Percentiles rank a stretch among this genome's conserved stretches.
Conservation (phyloP, 2,113 vertebrate genomes). For the Pelvicachromis taeniatus region DNA sequence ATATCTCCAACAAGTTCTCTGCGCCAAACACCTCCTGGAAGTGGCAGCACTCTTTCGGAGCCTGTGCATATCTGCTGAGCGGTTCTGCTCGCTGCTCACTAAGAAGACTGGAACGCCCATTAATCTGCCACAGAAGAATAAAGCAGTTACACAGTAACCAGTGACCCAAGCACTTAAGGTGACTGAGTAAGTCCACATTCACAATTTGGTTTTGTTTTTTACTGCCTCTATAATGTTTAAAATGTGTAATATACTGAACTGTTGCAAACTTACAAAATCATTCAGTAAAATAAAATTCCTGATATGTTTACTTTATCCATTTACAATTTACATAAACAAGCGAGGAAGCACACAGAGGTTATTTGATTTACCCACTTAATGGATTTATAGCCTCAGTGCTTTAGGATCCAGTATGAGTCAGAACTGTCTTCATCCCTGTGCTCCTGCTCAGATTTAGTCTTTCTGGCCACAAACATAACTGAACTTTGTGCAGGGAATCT, state of each 20-base stretch:
- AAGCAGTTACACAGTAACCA: not conserved
- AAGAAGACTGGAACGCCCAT: constrained; percentile 41
- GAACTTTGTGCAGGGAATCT: not conserved
- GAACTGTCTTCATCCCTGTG: not conserved
- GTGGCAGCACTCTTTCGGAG: not conserved
- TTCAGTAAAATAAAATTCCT: not conserved
- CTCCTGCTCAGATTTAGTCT: not conserved
- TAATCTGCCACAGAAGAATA: constrained; percentile 15
- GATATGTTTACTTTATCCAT: not conserved
- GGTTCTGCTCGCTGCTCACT: constrained; percentile 56
- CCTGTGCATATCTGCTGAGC: not conserved
- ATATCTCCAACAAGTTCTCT: constrained; percentile 52
- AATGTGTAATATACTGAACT: not conserved
- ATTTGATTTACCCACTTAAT: not conserved
- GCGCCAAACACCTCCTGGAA: constrained; percentile 58
- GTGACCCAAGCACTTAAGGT: not conserved
- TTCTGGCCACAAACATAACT: not conserved
- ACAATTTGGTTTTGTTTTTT: not conserved
- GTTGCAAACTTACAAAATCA: not conserved
- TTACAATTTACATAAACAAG: not conserved
- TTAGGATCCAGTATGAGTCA: not conserved
- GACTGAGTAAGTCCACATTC: not conserved
- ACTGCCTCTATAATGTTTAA: not conserved
- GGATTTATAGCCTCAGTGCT: not conserved
- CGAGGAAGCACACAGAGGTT: not conserved